phyloP scores from a whole-genome alignment of 2,113 vertebrate genomes.

The Atractosteus spatula region DNA sequence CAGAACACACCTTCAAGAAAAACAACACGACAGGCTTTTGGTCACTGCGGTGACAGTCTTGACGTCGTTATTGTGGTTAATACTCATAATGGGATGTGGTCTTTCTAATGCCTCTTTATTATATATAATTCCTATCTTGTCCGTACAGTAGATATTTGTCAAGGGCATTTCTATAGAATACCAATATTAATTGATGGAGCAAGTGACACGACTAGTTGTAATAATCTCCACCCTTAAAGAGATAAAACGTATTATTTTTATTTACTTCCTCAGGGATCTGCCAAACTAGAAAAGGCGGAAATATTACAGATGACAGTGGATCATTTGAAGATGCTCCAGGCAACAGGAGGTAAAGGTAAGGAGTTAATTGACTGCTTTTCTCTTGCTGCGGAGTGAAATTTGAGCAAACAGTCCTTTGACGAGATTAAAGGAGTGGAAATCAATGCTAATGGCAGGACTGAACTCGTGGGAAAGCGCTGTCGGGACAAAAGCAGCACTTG shows the following conservation, averaged over 20 bases:
- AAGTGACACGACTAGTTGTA: too few species aligned
- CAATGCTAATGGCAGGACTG: conserved; percentile 84
- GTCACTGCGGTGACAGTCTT: too few species aligned
- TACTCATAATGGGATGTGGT: too few species aligned
- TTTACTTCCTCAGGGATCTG: conserved; percentile 79
- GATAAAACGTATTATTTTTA: neutral
- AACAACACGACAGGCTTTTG: too few species aligned
- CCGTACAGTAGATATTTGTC: too few species aligned
- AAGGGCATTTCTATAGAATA: too few species aligned
- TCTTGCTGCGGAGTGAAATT: conserved; percentile 49
- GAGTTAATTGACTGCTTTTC: conserved; percentile 18
- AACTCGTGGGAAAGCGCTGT: conserved; percentile 87
- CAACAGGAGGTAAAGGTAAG: conserved; percentile 90
- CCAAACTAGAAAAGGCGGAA: conserved; percentile 97
- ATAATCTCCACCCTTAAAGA: too few species aligned
- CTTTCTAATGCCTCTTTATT: too few species aligned
- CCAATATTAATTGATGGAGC: too few species aligned
- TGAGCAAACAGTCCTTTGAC: conserved; percentile 61
- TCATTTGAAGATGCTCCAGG: conserved; percentile 95
- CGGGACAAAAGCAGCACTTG: conserved; percentile 89
- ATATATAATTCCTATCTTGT: too few species aligned
- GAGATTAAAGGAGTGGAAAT: conserved; percentile 80
- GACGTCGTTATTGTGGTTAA: too few species aligned
- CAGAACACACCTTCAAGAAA: too few species aligned
- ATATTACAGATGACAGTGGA: conserved; percentile 98